phyloP scores from a whole-genome alignment of 2,888 invertebrate genomes.

The Taphrorychus bicolor region DNA sequence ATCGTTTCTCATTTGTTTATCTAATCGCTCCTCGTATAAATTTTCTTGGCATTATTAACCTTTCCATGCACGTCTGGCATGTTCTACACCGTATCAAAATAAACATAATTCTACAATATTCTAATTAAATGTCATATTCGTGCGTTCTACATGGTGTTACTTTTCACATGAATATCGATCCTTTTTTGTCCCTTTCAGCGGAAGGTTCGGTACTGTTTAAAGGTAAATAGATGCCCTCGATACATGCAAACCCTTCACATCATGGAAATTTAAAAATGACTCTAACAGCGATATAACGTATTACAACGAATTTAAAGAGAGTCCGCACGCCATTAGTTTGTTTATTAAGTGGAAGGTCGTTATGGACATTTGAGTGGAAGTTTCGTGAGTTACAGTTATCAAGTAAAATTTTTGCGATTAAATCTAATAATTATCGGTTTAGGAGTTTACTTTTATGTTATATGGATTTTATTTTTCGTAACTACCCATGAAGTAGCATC shows the following conservation, averaged over 20 bases:
- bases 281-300: background rate
- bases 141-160: conserved; percentile 39
- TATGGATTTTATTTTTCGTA: too few species aligned
- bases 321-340: conserved; percentile 10
- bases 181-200: conserved; percentile 34
- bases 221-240: conserved; percentile 26
- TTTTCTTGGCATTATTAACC: conserved; percentile 26
- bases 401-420: too few species aligned
- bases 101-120: conserved; percentile 38
- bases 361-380: background rate
- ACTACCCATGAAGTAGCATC: too few species aligned
- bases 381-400: background rate
- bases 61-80: conserved; percentile 34
- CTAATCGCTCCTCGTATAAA: conserved; percentile 35
- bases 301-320: conserved; percentile 7
- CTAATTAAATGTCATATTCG: conserved; percentile 41
- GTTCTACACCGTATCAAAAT: conserved; percentile 37
- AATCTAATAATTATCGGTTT: too few species aligned
- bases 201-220: conserved; percentile 21
- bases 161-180: conserved; percentile 37
- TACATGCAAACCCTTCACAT: conserved; percentile 22
- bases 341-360: too few species aligned
- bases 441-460: too few species aligned
- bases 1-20: conserved; percentile 19
- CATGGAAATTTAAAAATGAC: background rate